Evolutionary conservation across 2,888 invertebrate genomes (phyloP), one percentile per base, ranked within the genome.

Genomic region (Dynastes hyllus): DNA sequence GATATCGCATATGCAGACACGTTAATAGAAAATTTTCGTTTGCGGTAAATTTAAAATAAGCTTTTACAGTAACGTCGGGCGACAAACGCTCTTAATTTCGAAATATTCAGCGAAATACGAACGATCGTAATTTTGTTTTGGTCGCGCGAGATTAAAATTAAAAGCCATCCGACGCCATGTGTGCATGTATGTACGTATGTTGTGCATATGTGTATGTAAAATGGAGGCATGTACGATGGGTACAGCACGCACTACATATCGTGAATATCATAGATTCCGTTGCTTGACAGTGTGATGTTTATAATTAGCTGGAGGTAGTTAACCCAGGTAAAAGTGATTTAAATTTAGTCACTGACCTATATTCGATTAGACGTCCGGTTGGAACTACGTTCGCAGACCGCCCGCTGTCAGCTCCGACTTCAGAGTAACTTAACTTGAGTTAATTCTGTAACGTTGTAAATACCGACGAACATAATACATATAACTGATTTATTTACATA

Each of bases 301-400:
- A 86, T 86, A 86, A 86, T 86, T 86, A 86, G 85, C 83, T 76
- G 82, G 87, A 88, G 88, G 88, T 88, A 87, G 87, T 88, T 88
- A 88, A 88, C 88, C 88, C 86, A 87, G 87, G 87, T 87, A 86
- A 87, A 86, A 87, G 87, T 87, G 87, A 85, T 88, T 86, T 87
- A 88, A 88, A 84, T 88, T 87, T 88, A 88, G 87, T 85, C 80
- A 83, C 84, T 88, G 88, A 87, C 88, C 88, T 86, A 88, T 87
- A 88, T 88, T 85, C 82, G 79, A 82, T 79, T 81, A 82, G 82
- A 81, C 81, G 83, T 81, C 82, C 81, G 80, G 77, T 58, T 73
- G 73, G 73, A 73, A 75, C 79, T 77, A 78, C 55, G 77, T 71
- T 79, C 69, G 77, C 79, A 69, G 70, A 70, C 73, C 73, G 58